A percentile compares a stretch with the other conserved stretches of the same genome.
Evolutionary conservation across 2,113 vertebrate genomes (phyloP).

Genomic region (Falco punctatus): DNA sequence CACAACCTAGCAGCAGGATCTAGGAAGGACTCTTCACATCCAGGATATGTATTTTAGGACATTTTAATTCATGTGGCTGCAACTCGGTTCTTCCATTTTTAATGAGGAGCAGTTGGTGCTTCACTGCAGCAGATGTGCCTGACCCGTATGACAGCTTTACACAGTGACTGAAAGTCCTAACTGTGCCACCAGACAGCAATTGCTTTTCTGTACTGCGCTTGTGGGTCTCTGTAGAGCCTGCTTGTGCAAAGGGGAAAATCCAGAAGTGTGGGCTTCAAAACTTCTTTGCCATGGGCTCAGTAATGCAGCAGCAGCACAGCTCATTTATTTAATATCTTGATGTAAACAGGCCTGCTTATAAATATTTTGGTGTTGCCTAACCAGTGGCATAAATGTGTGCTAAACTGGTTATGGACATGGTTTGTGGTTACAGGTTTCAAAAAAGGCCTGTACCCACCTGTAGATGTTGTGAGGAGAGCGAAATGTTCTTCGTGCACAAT

Average conservation of each 20-base stretch:
- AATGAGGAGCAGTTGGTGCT: background rate
- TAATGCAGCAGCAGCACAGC: background rate
- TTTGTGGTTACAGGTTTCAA: background rate
- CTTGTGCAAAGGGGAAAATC: background rate
- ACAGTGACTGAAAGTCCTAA: background rate
- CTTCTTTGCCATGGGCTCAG: background rate
- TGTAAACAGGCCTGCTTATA: background rate
- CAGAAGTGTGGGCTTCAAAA: background rate
- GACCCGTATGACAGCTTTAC: background rate
- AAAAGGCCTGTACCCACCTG: conserved; percentile 77
- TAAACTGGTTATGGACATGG: background rate
- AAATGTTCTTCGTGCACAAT: conserved; percentile 85
- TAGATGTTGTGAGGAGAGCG: conserved; percentile 79
- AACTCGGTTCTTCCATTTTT: background rate
- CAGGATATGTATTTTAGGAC: background rate
- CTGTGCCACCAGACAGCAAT: background rate
- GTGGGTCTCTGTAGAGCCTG: background rate
- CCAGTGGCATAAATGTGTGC: background rate
- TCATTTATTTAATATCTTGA: background rate
- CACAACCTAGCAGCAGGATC: background rate
- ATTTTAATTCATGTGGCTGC: background rate
- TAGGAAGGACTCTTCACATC: background rate
- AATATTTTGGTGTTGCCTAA: background rate
- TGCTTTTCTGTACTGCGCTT: background rate
- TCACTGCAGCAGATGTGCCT: background rate